A percentile compares a stretch with the other conserved stretches of the same genome.
phyloP scores from a whole-genome alignment of 2,888 invertebrate genomes.

The Orchesellides sinensis region DNA sequence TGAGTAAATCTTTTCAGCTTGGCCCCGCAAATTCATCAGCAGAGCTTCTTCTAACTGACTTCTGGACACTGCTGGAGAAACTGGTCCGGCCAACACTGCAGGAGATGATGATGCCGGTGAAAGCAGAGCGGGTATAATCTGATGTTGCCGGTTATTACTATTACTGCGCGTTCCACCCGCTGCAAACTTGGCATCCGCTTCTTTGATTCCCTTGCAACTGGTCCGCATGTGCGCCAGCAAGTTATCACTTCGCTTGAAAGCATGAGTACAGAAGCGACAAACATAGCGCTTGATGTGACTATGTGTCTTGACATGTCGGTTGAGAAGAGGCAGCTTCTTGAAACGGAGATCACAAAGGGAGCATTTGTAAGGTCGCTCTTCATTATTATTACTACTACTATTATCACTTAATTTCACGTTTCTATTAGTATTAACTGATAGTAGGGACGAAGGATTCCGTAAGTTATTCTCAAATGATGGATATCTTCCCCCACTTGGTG shows the following conservation, averaged over 20 bases:
- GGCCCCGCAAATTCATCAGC: slow-evolving; percentile 35
- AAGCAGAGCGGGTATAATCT: slow-evolving; percentile 44
- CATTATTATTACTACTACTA: slow-evolving; percentile 25
- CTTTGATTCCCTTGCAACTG: slow-evolving; percentile 57
- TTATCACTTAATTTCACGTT: slow-evolving; percentile 22
- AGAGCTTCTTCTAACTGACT: slow-evolving; percentile 60
- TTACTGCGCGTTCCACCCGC: not conserved
- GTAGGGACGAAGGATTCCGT: slow-evolving; percentile 11
- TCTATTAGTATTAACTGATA: slow-evolving; percentile 40
- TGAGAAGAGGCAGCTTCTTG: slow-evolving; percentile 60
- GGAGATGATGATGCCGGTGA: slow-evolving; percentile 38
- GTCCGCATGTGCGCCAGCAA: slow-evolving; percentile 61
- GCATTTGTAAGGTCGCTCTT: slow-evolving; percentile 61
- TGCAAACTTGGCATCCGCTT: slow-evolving; percentile 51
- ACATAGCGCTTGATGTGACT: slow-evolving; percentile 60
- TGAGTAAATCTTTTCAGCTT: slow-evolving; percentile 9
- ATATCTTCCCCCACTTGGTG: not conserved
- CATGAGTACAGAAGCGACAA: slow-evolving; percentile 62
- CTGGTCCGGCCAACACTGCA: not conserved
- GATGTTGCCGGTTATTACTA: slow-evolving; percentile 10
- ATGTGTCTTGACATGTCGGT: slow-evolving; percentile 63
- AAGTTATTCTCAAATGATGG: not conserved
- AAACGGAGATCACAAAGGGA: slow-evolving; percentile 66
- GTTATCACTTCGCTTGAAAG: slow-evolving; percentile 66
- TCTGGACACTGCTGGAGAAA: slow-evolving; percentile 23